Evolutionary conservation across 2,113 vertebrate species (phyloP), one percentile per base, ranked within the genome.

Genomic region (Bos javanicus): DNA sequence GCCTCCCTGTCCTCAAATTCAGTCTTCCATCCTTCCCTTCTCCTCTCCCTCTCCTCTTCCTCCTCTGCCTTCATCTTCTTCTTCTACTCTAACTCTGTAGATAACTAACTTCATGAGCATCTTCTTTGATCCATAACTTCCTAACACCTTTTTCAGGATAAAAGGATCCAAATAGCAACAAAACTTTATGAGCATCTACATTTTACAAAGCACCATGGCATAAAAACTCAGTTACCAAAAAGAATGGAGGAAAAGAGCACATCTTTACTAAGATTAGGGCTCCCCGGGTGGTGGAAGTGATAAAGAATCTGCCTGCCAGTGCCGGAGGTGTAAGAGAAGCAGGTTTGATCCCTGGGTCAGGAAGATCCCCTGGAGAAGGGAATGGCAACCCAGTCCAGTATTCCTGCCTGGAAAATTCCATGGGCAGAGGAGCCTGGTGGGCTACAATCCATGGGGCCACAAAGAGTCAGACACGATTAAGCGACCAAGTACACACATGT

Each of bases 91-190:
- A 89, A 83, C 11, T 54, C 80, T 21, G 33, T 36, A 52, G 14
- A n/a, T 48, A 57, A 16, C 19, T 91, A 52, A 81, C 23, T 9
- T 33, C 78, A 56, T 2, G 57, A 28, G 9, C 50, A 46, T 17
- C 36, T 56, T 87, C 36, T 91, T 82, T 86, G 46, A 36, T 64
- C 52, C 8, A 30, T 33, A 59, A 71, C 52, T 62, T 81, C 9
- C 26, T 92, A 54, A 57, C 33, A 83, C 12, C 16, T 14, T 89
- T 97, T 90, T 81, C 26, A 81, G n/a, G 33, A 76, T 85, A 76
- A 93, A 97, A 89, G 3, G 33, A 81, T 88, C 62, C 30, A 94
- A 91, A 26, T 52, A 48, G 21, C 7, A 57, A 6, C 7, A 9
- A 71, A 64, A 74, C 3, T 36, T 82, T 71, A 85, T 54, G 14